Percentiles rank a stretch among this genome's conserved stretches.
Evolutionary conservation across 2,113 vertebrate species (phyloP).

Genomic region (Chaenogobius annularis): DNA sequence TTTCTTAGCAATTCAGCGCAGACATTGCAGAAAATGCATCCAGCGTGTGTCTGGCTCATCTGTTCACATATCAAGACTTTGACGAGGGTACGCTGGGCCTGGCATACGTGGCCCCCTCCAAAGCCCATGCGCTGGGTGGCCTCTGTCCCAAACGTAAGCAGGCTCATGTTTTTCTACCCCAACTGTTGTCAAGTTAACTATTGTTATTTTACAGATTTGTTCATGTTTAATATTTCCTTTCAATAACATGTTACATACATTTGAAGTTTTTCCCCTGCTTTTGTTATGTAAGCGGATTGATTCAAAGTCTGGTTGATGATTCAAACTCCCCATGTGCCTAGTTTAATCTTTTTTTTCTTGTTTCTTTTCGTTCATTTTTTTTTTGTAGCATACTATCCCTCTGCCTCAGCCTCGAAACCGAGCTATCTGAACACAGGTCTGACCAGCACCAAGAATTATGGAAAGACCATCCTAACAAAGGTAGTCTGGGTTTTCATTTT

Average conservation of each 20-base stretch:
- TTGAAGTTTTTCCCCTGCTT: too few relatives aligned
- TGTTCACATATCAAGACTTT: conserved; percentile 98
- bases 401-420: conserved; percentile 79
- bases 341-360: too few relatives aligned
- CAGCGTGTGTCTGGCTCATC: conserved; percentile 91
- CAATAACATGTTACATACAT: neutral
- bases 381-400: conserved; percentile 85
- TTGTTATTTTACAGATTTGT: too few relatives aligned
- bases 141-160: conserved; percentile 91
- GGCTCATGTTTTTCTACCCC: neutral
- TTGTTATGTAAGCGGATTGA: too few relatives aligned
- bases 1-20: conserved; percentile 91
- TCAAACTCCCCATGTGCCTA: neutral
- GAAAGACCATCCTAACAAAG: conserved; percentile 99
- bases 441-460: conserved; percentile 98
- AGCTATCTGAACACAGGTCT: conserved; percentile 96
- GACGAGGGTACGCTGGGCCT: conserved; percentile 94
- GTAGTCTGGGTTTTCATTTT: conserved; percentile 62
- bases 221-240: too few relatives aligned
- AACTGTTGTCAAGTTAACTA: neutral
- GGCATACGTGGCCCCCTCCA: conserved; percentile 93
- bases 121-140: conserved; percentile 86
- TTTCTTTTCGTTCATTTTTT: neutral
- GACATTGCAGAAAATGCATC: conserved; percentile 94
- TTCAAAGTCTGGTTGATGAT: too few relatives aligned